Base-by-base conservation (phyloP, 2,797 vertebrate genomes). In the Cottoperca gobio region DNA sequence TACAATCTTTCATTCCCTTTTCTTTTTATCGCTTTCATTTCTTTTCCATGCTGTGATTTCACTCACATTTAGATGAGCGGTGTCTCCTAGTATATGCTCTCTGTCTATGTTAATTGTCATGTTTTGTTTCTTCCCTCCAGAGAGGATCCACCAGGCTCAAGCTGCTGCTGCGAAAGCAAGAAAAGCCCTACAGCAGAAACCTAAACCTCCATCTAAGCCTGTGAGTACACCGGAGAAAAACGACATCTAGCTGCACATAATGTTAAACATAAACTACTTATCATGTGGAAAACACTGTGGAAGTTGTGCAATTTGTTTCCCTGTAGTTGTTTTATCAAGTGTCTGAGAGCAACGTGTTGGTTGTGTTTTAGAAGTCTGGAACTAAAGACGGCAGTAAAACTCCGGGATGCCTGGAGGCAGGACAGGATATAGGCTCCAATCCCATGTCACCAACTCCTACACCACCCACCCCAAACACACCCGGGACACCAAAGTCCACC, bases 101-200 rank as follows among this genome's bases (percentile, higher is more conserved):
- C 4, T 0, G 28, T 64, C 5, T 45, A 14, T 16, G 8, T 43
- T 1, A 21, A n/a, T 40, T 58, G 3, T 23, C 4, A 2, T 75
- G 3, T 46, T 57, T 26, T 67, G 16, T 8, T 28, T 13, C 43
- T 73, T 39, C 37, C 74, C 76, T 86, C 14, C 94, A 99, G 98
- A 99, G 92, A 93, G 96, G 78, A 99, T 99, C 72, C 98, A 99
- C 81, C 98, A 99, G 58, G 98, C 98, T 70, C 98, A 99, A 79
- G 98, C 98, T 64, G 98, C 98, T 50, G 98, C 98, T 17, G 98
- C 98, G 26, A 99, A 99, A 90, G 98, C 98, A 70, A 96, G 97
- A 82, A 99, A 99, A 89, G 97, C 98, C 52, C 94, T 98, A 52
- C 98, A 99, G 82, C 97, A 99, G 90, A 99, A 99, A 81, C 97